Base-by-base conservation (phyloP, 2,888 invertebrate species). In the Hirudinaria manillensis region DNA sequence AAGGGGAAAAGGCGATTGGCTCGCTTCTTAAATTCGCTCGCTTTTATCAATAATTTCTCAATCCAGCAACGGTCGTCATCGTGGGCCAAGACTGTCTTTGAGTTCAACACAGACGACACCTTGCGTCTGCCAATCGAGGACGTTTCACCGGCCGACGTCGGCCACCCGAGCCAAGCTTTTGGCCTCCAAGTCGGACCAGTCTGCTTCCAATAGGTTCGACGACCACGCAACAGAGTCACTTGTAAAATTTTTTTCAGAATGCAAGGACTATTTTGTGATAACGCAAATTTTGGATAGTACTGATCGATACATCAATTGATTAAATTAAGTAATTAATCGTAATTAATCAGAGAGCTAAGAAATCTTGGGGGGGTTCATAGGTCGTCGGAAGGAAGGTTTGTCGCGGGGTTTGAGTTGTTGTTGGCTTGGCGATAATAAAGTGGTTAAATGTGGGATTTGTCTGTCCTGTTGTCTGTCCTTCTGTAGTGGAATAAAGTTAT, bases 131-230 rank as follows among this genome's bases (percentile, higher is more conserved):
- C 95, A 10, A 88, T 95, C 38, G 86, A 90, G 19, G 94, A 95
- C 82, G 87, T 95, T 51, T 91, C 90, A 0, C 86, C 93, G 13
- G 87, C 91, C 77, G 94, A 94, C 84, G 87, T 92, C 65, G 92
- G 92, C 38, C 88, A 89, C 79, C 84, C 88, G 0, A 87, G 90
- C 80, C 94, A 94, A 86, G 88, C 89, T 82, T 93, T 94, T 87
- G 90, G 91, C 83, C 83, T 95, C 38, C 91, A 93, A 84, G 88
- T 95, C n/a, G 93, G 94, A 65, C 87, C 90, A 55, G 93, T 90
- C 71, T 95, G 95, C 87, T 95, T 93, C 86, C 80, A 81, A 51
- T 83, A 73, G 38, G 55, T 19, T 45, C 29, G 32, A 55, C 34
- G 56, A 34, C 53, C 19, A 34, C 32, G 56, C 36, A 24, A 10